A percentile compares a stretch with the other conserved stretches of the same genome.
Conservation (phyloP, 2,113 vertebrate genomes). For the Cochlearius cochlearius region DNA sequence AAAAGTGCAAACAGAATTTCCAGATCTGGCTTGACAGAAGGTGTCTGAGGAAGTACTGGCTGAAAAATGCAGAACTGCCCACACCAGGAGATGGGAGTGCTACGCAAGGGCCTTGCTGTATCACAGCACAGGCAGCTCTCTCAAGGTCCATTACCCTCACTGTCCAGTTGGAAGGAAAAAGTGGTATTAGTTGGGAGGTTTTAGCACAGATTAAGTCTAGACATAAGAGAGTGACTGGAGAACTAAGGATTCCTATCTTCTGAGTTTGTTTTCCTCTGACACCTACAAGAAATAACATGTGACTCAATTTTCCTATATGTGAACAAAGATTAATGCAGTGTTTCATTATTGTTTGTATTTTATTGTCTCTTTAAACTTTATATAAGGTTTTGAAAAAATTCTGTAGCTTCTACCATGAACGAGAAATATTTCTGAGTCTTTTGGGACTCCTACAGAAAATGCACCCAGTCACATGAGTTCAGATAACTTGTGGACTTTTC, state of each 20-base stretch:
- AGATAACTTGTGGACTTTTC: not conserved
- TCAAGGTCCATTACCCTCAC: not conserved
- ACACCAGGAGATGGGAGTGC: not conserved
- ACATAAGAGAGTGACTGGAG: not conserved
- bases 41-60: not conserved
- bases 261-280: not conserved
- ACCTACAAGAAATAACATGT: not conserved
- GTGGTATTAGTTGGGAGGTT: not conserved
- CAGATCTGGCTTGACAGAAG: not conserved
- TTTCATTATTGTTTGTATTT: not conserved
- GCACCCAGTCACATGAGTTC: not conserved
- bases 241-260: not conserved
- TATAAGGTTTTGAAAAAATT: not conserved
- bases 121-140: not conserved
- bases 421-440: not conserved
- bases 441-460: not conserved
- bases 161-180: not conserved
- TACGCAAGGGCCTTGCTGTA: not conserved
- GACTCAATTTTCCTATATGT: not conserved
- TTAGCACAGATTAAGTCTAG: not conserved
- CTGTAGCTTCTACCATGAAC: not conserved
- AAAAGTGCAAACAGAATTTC: not conserved
- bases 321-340: not conserved
- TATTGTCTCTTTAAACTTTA: not conserved
- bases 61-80: not conserved